phyloP scores from a whole-genome alignment of 2,797 vertebrate genomes.

The Micromesistius poutassou region DNA sequence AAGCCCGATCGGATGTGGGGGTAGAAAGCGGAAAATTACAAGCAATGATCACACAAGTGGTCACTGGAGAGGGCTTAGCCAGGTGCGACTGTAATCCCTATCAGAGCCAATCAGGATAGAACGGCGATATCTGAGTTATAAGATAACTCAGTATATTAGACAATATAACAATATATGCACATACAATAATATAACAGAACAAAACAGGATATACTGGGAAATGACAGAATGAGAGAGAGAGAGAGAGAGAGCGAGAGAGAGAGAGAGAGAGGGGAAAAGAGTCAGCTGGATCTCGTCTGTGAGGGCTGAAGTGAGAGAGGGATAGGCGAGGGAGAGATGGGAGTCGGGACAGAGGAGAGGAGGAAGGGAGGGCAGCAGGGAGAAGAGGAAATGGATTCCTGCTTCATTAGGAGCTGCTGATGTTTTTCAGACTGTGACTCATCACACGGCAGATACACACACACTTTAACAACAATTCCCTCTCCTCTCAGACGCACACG shows the following conservation, averaged over 20 bases:
- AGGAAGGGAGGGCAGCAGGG: neutral
- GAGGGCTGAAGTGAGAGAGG: neutral
- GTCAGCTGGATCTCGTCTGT: neutral
- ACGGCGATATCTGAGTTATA: neutral
- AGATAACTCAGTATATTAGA: too few species aligned
- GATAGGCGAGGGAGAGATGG: neutral
- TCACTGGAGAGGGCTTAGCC: too few species aligned
- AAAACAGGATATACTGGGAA: too few species aligned
- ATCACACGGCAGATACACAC: neutral
- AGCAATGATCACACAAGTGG: too few species aligned
- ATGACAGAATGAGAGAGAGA: too few species aligned
- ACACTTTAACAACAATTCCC: neutral
- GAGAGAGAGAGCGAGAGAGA: neutral
- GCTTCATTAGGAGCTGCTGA: neutral
- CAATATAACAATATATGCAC: too few species aligned
- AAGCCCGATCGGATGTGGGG: too few species aligned
- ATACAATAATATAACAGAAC: too few species aligned
- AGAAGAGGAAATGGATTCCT: conserved; percentile 14
- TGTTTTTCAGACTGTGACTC: conserved; percentile 11
- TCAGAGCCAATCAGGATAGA: neutral
- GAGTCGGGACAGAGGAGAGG: neutral
- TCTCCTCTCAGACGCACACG: neutral
- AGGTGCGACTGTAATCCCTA: neutral
- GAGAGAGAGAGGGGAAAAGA: neutral
- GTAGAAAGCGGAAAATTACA: too few species aligned